These are phyloP conservation scores for Eupithecia exiguata DNA, from an alignment of 2,888 invertebrate genomes.

Conservation along the genomic window DNA sequence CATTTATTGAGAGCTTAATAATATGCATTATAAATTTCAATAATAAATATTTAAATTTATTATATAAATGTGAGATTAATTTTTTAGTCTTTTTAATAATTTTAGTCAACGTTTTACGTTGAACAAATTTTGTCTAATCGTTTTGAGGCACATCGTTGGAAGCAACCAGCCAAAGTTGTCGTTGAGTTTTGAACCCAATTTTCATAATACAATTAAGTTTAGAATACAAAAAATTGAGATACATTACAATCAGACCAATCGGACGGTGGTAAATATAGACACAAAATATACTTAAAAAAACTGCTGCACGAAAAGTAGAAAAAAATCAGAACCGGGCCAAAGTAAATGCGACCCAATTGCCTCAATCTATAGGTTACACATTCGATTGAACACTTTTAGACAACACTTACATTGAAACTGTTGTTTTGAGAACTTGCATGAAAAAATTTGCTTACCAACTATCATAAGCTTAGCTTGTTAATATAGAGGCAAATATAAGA, in stretches of 20 bases:
- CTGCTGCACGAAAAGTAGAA: background rate
- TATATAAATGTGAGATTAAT: background rate
- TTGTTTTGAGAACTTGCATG: background rate
- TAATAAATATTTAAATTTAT: background rate
- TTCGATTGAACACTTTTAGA: background rate
- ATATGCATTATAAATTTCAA: background rate
- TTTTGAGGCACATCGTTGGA: constrained; percentile 2
- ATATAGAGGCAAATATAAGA: background rate
- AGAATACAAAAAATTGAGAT: background rate
- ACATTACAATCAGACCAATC: constrained; percentile 6
- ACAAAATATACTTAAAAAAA: background rate
- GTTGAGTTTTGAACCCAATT: background rate
- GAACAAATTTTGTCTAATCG: background rate
- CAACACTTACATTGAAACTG: background rate
- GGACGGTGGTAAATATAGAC: constrained; percentile 5
- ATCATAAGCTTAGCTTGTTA: background rate
- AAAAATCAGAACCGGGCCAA: background rate
- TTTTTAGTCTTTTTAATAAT: background rate
- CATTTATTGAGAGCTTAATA: background rate
- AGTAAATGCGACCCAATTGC: background rate
- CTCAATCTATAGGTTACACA: background rate
- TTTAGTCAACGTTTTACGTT: constrained; percentile 5
- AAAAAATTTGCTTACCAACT: background rate
- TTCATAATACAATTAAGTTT: background rate
- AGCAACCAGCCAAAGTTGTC: background rate